Percentiles rank a stretch among this genome's conserved stretches.
These are phyloP conservation scores for Chamaedrilus cognettii DNA, from an alignment of 2,888 invertebrate species.

Conservation along the genomic window DNA sequence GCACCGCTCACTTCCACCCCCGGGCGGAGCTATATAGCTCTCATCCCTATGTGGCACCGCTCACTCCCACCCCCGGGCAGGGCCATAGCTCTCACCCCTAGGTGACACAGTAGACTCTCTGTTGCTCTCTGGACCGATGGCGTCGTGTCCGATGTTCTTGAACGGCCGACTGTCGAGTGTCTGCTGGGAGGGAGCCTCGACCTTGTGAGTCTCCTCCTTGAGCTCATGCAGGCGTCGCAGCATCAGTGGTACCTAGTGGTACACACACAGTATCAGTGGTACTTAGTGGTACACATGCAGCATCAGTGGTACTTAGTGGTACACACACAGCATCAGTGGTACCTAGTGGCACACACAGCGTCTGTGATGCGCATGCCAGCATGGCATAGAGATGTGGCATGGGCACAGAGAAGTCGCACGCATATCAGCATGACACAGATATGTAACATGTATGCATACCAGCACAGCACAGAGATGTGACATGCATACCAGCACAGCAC, in stretches of 20 bases:
- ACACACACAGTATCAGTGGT: constrained; percentile 12
- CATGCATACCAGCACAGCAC: too few relatives aligned
- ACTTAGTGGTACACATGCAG: constrained; percentile 11
- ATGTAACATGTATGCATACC: too few relatives aligned
- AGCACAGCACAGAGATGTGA: too few relatives aligned
- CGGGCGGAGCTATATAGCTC: too few relatives aligned
- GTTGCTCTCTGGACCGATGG: not conserved
- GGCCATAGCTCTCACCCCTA: too few relatives aligned
- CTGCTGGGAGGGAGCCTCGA: not conserved
- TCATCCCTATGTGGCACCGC: too few relatives aligned
- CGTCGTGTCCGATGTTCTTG: constrained; percentile 16
- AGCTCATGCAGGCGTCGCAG: constrained; percentile 16
- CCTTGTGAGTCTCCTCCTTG: constrained; percentile 11
- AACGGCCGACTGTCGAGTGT: constrained; percentile 9
- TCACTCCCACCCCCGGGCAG: not conserved
- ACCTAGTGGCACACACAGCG: constrained; percentile 9
- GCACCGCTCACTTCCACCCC: too few relatives aligned
- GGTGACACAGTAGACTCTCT: not conserved
- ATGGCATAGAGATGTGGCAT: too few relatives aligned
- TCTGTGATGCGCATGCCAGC: too few relatives aligned
- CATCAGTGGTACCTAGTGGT: constrained; percentile 11
- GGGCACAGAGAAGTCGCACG: too few relatives aligned
- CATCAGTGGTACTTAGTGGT: constrained; percentile 10
- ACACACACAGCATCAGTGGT: constrained; percentile 12
- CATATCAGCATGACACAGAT: too few relatives aligned